phyloP scores from a whole-genome alignment of 2,113 vertebrate genomes.

The Smithornis capensis region DNA sequence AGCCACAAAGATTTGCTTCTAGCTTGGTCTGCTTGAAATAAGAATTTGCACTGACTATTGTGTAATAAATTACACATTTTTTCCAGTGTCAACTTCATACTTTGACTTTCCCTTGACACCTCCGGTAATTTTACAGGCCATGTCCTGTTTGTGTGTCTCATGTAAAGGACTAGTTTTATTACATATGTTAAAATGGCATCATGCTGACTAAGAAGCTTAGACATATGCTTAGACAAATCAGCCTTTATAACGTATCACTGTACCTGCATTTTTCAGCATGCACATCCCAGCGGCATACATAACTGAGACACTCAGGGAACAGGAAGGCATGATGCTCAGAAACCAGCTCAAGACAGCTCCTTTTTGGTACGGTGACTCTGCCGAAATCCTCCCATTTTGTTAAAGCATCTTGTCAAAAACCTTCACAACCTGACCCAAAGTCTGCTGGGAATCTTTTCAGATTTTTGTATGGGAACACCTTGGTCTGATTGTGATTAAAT shows the following conservation, averaged over 20 bases:
- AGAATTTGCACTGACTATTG: background rate
- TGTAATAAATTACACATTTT: background rate
- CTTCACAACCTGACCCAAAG: background rate
- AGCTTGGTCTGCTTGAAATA: background rate
- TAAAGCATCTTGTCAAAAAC: background rate
- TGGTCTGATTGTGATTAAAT: background rate
- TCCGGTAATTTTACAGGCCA: background rate
- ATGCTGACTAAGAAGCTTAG: background rate
- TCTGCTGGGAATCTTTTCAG: background rate
- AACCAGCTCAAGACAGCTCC: too few relatives aligned
- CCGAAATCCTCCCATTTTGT: background rate
- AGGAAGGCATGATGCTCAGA: background rate
- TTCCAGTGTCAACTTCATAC: background rate
- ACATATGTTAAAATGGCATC: background rate
- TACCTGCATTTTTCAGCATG: background rate
- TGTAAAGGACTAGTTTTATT: background rate
- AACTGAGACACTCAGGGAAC: accelerated
- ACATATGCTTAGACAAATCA: background rate
- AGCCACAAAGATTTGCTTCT: background rate
- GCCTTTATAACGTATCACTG: accelerated
- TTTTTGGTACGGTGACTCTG: background rate
- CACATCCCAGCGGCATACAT: accelerated
- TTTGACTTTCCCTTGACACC: conserved; percentile 1
- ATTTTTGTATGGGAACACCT: background rate
- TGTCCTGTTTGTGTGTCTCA: background rate